These are phyloP conservation scores for Chauna torquata DNA, from an alignment of 2,113 vertebrate genomes.

Conservation along the genomic window DNA sequence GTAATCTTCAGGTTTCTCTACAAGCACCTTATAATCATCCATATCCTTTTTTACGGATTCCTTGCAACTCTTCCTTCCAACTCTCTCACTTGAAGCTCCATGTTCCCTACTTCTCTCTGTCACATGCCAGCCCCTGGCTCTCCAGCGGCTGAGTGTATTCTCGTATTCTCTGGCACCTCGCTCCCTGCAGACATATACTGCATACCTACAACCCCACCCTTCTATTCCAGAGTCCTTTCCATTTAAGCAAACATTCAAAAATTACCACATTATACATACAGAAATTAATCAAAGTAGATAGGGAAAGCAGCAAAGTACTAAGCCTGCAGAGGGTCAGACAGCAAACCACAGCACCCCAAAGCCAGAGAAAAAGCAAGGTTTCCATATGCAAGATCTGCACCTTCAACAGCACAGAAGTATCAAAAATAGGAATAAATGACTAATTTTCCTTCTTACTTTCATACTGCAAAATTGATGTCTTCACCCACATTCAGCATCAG, in stretches of 20 bases:
- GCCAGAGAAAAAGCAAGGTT: neutral
- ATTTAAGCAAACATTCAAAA: neutral
- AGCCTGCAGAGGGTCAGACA: neutral
- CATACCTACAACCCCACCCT: neutral
- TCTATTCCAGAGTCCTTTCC: neutral
- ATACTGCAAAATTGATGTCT: neutral
- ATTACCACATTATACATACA: neutral
- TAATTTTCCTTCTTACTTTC: neutral
- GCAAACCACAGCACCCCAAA: neutral
- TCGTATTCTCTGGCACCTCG: accelerated
- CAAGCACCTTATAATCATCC: neutral
- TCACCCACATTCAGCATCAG: neutral
- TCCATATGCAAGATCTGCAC: neutral
- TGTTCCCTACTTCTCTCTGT: neutral
- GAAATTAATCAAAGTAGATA: neutral
- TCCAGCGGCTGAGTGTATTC: neutral
- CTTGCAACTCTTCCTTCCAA: neutral
- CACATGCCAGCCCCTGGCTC: neutral
- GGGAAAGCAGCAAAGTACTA: neutral
- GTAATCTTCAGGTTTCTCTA: neutral
- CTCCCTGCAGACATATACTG: neutral
- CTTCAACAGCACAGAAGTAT: neutral
- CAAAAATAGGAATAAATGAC: neutral
- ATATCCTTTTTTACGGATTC: neutral
- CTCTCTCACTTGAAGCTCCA: neutral